Percentiles rank a stretch among this genome's conserved stretches.
Evolutionary conservation across 2,797 vertebrate species (phyloP).

Genomic region (Syngnathus acus): DNA sequence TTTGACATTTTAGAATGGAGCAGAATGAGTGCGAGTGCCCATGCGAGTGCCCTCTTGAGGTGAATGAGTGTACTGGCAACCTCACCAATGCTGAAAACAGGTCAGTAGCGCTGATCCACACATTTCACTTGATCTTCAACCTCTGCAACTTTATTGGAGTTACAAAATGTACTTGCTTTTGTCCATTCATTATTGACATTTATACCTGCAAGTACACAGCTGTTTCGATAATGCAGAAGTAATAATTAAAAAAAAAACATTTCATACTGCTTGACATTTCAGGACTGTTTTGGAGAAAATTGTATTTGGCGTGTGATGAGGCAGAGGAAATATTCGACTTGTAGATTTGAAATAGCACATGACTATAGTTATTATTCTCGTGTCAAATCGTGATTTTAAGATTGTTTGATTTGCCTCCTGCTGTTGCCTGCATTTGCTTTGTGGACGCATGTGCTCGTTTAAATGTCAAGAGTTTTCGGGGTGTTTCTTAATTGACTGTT

Average conservation of each 20-base stretch:
- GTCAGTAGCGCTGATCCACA: constrained; percentile 53
- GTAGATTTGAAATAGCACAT: neutral
- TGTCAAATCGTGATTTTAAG: neutral
- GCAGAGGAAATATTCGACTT: neutral
- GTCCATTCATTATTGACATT: too few species aligned
- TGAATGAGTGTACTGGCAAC: constrained; percentile 96
- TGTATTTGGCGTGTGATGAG: too few species aligned
- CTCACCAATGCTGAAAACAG: constrained; percentile 94
- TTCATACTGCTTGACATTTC: too few species aligned
- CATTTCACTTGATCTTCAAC: neutral
- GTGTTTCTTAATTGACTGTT: constrained; percentile 19
- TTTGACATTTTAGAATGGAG: constrained; percentile 80
- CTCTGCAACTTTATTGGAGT: too few species aligned
- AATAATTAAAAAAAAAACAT: too few species aligned
- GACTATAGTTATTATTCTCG: neutral
- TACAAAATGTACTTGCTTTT: too few species aligned
- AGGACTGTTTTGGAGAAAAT: too few species aligned
- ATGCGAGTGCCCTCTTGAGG: constrained; percentile 97
- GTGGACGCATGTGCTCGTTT: neutral
- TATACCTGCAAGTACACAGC: too few species aligned
- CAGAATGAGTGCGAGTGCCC: constrained; percentile 98
- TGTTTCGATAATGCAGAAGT: too few species aligned
- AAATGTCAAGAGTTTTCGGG: constrained; percentile 17
- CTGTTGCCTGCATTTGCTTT: constrained; percentile 2
- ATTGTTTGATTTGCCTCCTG: constrained; percentile 1